Evolutionary conservation across 2,888 invertebrate genomes (phyloP), one percentile per base, ranked within the genome.

Genomic region (Caenorhabditis afra): DNA sequence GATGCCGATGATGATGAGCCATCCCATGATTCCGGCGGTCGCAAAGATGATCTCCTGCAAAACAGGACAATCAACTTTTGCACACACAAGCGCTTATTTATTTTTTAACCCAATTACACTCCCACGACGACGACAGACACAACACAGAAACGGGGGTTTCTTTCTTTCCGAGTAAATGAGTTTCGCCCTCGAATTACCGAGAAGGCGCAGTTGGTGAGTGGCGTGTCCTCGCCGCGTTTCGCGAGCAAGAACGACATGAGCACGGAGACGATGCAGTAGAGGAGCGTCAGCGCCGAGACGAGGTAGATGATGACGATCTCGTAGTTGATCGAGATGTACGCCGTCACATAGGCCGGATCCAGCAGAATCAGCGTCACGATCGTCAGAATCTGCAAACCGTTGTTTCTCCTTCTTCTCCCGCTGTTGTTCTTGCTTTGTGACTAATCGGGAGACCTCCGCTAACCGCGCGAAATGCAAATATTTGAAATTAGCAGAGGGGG

Each of bases 291-390:
- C 1, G 86, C 86, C 4, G 82, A 84, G 52, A 88, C 83, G 61
- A 87, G 79, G 75, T 88, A 87, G 58, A 87, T 87, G 67, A 88
- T 67, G 58, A 87, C 86, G 49, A 88, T 87, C 55, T 89, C 81
- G 70, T 89, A 89, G 77, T 89, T 88, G 80, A 89, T 85, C 12
- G 87, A 86, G 80, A 89, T 89, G 81, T 89, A 89, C 1, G 89
- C 87, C 11, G 89, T 88, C 35, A 89, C 88, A 66, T 89, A 89
- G 16, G 85, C 77, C 12, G 89, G 89, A 66, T 89, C 89, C 18
- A 88, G 80, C 5, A 89, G 85, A 57, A 86, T 77, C 23, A 89
- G 75, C 14, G 87, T 87, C 16, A 83, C 82, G 66, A 87, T 85
- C 16, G 85, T 86, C 16, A 89, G 80, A 16, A 87, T 73, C 88